phyloP scores from a whole-genome alignment of 1,140 invertebrate genomes.

The Anadara kagoshimensis region DNA sequence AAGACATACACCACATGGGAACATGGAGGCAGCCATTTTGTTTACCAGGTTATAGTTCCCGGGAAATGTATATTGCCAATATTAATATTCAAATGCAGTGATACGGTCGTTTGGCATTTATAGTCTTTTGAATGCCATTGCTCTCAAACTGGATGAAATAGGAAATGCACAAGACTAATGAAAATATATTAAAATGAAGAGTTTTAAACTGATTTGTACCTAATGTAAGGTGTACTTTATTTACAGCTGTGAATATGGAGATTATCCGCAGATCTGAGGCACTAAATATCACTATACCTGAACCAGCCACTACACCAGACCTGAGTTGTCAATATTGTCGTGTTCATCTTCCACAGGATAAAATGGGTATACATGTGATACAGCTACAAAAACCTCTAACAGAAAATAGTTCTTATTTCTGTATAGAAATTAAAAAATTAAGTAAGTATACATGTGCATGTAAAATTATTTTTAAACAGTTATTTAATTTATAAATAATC shows the following conservation, averaged over 20 bases:
- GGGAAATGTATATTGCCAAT: too few species aligned
- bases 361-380: constrained; percentile 65
- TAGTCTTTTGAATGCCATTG: too few species aligned
- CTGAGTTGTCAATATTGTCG: constrained; percentile 50
- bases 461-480: background rate
- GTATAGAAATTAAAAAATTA: constrained; percentile 59
- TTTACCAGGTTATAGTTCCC: too few species aligned
- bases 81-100: too few species aligned
- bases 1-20: too few species aligned
- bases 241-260: constrained; percentile 51
- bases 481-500: too few species aligned
- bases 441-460: constrained; percentile 50
- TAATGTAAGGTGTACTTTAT: background rate
- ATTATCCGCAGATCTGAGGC: constrained; percentile 60
- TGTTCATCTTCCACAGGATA: constrained; percentile 51
- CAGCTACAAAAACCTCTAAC: constrained; percentile 65
- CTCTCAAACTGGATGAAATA: too few species aligned
- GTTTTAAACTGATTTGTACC: too few species aligned
- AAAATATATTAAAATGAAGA: too few species aligned
- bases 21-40: too few species aligned
- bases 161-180: too few species aligned
- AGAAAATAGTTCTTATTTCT: constrained; percentile 56
- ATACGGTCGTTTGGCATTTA: too few species aligned
- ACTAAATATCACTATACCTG: constrained; percentile 52
- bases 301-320: constrained; percentile 15